Conservation (phyloP, 2,888 invertebrate species). For the Drosophila greeni region DNA sequence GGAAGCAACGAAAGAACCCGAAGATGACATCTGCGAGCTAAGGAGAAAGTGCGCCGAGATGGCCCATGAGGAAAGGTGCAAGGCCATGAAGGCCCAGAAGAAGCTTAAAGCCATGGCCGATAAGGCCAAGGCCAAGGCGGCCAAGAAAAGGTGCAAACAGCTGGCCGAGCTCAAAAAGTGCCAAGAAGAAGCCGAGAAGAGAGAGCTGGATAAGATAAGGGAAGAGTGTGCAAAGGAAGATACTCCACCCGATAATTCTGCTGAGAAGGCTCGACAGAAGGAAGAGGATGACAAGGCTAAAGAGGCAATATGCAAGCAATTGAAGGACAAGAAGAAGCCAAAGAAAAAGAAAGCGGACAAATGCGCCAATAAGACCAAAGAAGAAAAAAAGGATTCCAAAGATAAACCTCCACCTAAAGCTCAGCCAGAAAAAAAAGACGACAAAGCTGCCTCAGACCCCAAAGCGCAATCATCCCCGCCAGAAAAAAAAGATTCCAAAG, state of each 20-base stretch:
- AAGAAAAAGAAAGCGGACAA: slow-evolving; percentile 3
- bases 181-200: neutral
- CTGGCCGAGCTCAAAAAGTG: slow-evolving; percentile 10
- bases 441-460: neutral
- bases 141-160: slow-evolving; percentile 7
- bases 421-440: neutral
- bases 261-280: neutral
- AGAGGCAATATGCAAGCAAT: slow-evolving; percentile 2
- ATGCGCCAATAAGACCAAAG: neutral
- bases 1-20: neutral
- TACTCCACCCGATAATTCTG: neutral
- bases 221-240: slow-evolving; percentile 3
- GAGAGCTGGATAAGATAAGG: neutral
- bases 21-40: slow-evolving; percentile 4
- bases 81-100: neutral
- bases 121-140: neutral
- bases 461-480: neutral
- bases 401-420: neutral
- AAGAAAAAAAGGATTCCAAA: neutral
- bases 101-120: slow-evolving; percentile 19
- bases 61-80: slow-evolving; percentile 8
- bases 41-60: slow-evolving; percentile 2
- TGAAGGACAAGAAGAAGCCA: neutral
- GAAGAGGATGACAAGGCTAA: neutral
- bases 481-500: neutral